Evolutionary conservation across 2,113 vertebrate species (phyloP).

Genomic region (Lates calcarifer): DNA sequence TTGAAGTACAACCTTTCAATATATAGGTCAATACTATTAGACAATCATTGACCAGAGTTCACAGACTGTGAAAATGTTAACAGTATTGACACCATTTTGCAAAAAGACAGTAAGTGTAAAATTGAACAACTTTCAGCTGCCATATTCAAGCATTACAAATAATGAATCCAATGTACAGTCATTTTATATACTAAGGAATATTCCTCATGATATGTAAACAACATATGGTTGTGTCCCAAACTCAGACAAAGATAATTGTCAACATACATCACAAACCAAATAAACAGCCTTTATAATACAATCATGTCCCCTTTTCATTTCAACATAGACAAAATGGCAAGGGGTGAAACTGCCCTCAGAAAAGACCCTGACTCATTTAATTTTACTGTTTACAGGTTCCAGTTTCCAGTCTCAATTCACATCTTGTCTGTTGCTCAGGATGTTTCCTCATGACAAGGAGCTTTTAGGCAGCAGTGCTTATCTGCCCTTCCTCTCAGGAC

Average conservation of each 20-base stretch:
- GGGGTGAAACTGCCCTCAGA: neutral
- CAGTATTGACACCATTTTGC: neutral
- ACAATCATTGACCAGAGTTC: neutral
- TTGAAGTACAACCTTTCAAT: neutral
- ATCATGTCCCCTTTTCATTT: neutral
- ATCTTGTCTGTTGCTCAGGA: neutral
- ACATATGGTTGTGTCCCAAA: slow-evolving; percentile 5
- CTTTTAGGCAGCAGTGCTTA: slow-evolving; percentile 26
- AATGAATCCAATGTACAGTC: slow-evolving; percentile 3
- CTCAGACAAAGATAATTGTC: neutral
- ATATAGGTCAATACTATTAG: neutral
- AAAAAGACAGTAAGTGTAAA: neutral
- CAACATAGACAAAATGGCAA: neutral
- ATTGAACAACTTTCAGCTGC: slow-evolving; percentile 41
- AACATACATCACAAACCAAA: neutral
- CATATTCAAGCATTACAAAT: slow-evolving; percentile 18
- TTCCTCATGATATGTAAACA: slow-evolving; percentile 20
- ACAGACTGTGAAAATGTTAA: neutral
- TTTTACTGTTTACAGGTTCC: neutral
- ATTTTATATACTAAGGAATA: neutral
- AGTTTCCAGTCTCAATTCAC: neutral
- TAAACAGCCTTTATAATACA: slow-evolving; percentile 15
- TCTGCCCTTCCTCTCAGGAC: slow-evolving; percentile 74
- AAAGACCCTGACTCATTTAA: neutral
- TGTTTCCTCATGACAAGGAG: neutral